Base-by-base conservation (phyloP, 2,113 vertebrate genomes). In the Chauna torquata region DNA sequence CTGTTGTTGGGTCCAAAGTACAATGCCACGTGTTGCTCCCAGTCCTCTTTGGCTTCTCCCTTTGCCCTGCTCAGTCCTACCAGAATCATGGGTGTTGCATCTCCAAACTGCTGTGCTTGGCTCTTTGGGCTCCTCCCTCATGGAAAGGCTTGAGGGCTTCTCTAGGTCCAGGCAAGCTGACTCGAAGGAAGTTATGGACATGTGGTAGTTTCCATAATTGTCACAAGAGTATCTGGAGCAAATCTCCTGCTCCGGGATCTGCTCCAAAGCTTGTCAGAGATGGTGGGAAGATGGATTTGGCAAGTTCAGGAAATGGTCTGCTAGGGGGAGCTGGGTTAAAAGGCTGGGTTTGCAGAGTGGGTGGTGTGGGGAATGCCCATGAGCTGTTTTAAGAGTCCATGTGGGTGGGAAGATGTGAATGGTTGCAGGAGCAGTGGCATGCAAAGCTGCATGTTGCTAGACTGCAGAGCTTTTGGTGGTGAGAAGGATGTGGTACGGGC, bases 401-500 rank as follows among this genome's bases (percentile, higher is more conserved):
- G 10, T 22, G 20, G 4, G 11, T 36, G 20, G n/a, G n/a, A 65
- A n/a, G 47, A 23, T 47, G 34, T 0, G 2, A 64, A 47, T 2
- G 10, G 27, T 9, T 20, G 7, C 47, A 75, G 27, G 40, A 87
- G 42, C 1, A 0, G 20, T 59, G 42, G 61, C 24, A 58, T 2
- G 11, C 74, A 34, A 82, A 75, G 18, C 42, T 49, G 10, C n/a
- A 38, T 2, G 1, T 11, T 86, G 77, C 38, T 66, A 72, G 44
- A 65, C 49, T 4, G 2, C 44, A 69, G 76, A 47, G 54, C 22
- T 72, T 57, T 75, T 7, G 2, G 42, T 5, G 27, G 44, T 20
- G 58, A 86, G 69, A 59, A 18, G 23, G 45, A 20, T 0, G 0
- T 30, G 47, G 40, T 36, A 62, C 40, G 38, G 62, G 8, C 25